phyloP scores from a whole-genome alignment of 2,888 invertebrate species.

The Scaptomyza cyrtandrae region DNA sequence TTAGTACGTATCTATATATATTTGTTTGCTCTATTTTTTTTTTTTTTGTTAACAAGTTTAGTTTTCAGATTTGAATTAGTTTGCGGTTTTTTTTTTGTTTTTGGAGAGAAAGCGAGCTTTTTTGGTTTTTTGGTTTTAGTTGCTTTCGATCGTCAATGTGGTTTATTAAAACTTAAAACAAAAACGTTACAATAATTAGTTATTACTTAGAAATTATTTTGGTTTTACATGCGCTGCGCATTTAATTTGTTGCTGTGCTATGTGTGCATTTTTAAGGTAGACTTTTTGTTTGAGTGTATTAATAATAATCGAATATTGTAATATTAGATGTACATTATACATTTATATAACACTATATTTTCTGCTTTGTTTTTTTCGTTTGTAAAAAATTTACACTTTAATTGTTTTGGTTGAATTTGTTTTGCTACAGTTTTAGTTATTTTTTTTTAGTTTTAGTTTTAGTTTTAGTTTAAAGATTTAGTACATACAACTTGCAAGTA shows the following conservation, averaged over 20 bases:
- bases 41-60: slow-evolving; percentile 8
- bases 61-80: slow-evolving; percentile 32
- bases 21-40: slow-evolving; percentile 11
- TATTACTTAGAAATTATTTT: slow-evolving; percentile 72
- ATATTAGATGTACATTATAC: slow-evolving; percentile 69
- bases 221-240: slow-evolving; percentile 82
- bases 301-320: slow-evolving; percentile 50
- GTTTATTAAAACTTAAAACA: slow-evolving; percentile 77
- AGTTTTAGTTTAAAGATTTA: slow-evolving; percentile 39
- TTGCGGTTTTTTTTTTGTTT: slow-evolving; percentile 46
- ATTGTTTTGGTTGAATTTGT: slow-evolving; percentile 55
- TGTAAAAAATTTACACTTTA: slow-evolving; percentile 66
- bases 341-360: slow-evolving; percentile 71
- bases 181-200: slow-evolving; percentile 64
- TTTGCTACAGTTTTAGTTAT: slow-evolving; percentile 67
- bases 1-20: slow-evolving; percentile 62
- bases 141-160: slow-evolving; percentile 77
- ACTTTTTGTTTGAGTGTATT: slow-evolving; percentile 73
- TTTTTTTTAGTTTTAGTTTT: slow-evolving; percentile 38
- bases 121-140: slow-evolving; percentile 57
- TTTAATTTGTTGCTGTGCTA: slow-evolving; percentile 72
- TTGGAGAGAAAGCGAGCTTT: slow-evolving; percentile 48
- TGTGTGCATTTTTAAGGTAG: slow-evolving; percentile 71
- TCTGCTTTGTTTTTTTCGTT: slow-evolving; percentile 20
- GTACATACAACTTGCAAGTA: slow-evolving; percentile 73